A percentile compares a stretch with the other conserved stretches of the same genome.
phyloP scores from a whole-genome alignment of 2,888 invertebrate species.

The Sarcophaga carnaria region DNA sequence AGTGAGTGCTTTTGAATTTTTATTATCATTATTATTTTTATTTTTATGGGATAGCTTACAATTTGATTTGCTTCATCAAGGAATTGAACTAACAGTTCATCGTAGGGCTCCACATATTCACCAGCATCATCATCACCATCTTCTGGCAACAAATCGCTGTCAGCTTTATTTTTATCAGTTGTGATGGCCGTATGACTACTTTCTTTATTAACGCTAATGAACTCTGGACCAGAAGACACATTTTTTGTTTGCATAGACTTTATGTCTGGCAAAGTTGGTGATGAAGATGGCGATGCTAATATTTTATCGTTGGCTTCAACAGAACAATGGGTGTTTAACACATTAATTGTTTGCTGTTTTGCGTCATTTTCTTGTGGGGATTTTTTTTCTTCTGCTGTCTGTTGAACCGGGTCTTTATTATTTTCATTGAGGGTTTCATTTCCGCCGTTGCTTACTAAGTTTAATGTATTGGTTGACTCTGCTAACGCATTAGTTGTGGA shows the following conservation, averaged over 20 bases:
- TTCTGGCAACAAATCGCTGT: constrained; percentile 33
- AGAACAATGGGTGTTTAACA: constrained; percentile 21
- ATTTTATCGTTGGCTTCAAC: constrained; percentile 10
- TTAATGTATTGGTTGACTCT: background rate
- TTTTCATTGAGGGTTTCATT: constrained; percentile 33
- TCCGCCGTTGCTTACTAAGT: background rate
- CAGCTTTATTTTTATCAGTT: constrained; percentile 6
- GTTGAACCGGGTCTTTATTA: constrained; percentile 10
- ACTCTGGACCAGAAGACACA: background rate
- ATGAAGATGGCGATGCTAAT: background rate
- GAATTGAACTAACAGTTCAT: constrained; percentile 78
- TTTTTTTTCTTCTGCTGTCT: constrained; percentile 2
- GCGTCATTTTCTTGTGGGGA: background rate
- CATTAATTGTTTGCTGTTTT: background rate
- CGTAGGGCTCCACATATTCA: constrained; percentile 73
- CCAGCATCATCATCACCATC: constrained; percentile 70
- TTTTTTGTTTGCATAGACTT: constrained; percentile 42
- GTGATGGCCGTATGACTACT: constrained; percentile 2
- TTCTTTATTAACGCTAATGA: constrained; percentile 36
- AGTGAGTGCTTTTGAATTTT: background rate
- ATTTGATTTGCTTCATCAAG: constrained; percentile 79
- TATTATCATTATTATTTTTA: background rate
- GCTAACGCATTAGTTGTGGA: constrained; percentile 1
- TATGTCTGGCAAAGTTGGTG: constrained; percentile 44
- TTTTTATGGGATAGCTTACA: constrained; percentile 72